phyloP scores from a whole-genome alignment of 2,113 vertebrate species.

The Andinoacara biseriatus region DNA sequence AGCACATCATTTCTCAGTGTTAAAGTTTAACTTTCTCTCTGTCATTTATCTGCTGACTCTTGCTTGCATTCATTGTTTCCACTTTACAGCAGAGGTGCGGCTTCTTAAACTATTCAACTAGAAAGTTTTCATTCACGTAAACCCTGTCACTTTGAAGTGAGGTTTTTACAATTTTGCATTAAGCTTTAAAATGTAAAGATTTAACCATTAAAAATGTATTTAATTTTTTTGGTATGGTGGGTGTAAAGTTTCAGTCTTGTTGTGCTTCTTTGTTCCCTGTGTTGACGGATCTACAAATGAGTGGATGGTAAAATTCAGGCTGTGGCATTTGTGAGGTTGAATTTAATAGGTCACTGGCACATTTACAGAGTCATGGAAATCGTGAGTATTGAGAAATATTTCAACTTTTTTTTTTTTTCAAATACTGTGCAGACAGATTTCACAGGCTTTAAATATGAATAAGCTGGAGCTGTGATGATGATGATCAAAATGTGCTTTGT shows the following conservation, averaged over 20 bases:
- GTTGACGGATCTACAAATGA: background rate
- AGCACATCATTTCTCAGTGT: background rate
- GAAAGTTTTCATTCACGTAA: background rate
- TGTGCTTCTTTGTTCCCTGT: background rate
- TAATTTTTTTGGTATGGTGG: background rate
- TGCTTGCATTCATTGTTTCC: background rate
- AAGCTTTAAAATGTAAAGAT: background rate
- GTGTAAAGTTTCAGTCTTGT: constrained; percentile 15
- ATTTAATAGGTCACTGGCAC: background rate
- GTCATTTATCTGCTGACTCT: background rate
- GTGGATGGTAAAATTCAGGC: background rate
- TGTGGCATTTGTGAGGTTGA: background rate
- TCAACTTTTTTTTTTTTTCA: background rate
- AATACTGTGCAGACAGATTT: background rate
- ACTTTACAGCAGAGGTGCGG: background rate
- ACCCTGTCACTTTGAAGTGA: background rate
- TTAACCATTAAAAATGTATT: background rate
- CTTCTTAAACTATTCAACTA: background rate
- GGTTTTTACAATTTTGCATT: background rate
- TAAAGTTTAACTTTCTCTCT: constrained; percentile 43
- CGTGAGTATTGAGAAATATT: background rate
- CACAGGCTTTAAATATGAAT: background rate
- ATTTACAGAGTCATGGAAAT: background rate
- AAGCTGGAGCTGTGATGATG: background rate
- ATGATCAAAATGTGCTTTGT: background rate